Evolutionary conservation across 2,113 vertebrate species (phyloP), one percentile per base, ranked within the genome.

Genomic region (Pygoscelis antarcticus): DNA sequence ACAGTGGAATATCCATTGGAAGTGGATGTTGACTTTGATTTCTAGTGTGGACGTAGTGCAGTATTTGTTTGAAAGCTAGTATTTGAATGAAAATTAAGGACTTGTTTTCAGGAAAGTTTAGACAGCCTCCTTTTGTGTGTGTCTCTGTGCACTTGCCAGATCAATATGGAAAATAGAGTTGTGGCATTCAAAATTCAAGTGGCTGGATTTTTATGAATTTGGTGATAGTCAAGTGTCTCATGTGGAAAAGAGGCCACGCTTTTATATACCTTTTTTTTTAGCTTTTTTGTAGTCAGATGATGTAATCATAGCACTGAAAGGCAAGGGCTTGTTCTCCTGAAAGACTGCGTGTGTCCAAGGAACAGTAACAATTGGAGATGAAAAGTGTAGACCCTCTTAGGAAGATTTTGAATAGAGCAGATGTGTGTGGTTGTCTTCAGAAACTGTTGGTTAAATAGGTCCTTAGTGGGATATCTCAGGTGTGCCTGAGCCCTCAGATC

Each of bases 11-110:
- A 71, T 55, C 22, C 9, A 38, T 34, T 66, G 44, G n/a, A 77
- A 85, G 15, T 34, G 15, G 27, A n/a, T 30, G 4, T 66, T 81
- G 49, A 29, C 34, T 93, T 66, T 42, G 34, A 69, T 88, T 82
- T 61, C 23, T 79, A 29, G 4, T 2, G 0, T 57, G 16, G 57
- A 5, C 75, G 5, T 51, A 76, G 34, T 42, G 25, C 3, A 2
- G 6, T 18, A 18, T 29, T 95, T 81, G 25, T 70, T 77, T 81
- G 54, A 74, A 93, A 61, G 30, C 9, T 64, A 8, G 3, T 52
- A 58, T 87, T 80, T 65, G 27, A 81, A 60, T 69, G 34, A 61
- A 57, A 84, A 69, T 52, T 23, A 61, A 13, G 30, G n/a, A 49
- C 16, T 49, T 51, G 7, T 76, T 70, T 78, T 44, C 23, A 65